Evolutionary conservation across 2,888 invertebrate genomes (phyloP).

Genomic region (Norana najaformis): DNA sequence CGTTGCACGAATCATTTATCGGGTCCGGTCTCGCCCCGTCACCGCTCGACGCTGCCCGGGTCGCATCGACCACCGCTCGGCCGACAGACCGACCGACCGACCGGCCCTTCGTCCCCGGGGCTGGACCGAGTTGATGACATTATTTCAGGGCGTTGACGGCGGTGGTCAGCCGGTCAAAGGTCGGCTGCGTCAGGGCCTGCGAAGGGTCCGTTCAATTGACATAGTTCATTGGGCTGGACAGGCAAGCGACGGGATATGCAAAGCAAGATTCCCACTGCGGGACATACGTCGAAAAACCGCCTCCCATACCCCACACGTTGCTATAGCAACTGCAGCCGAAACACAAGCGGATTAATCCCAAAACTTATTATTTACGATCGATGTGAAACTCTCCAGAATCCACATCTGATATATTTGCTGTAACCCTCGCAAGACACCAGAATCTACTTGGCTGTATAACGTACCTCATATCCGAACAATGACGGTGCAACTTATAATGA

Average conservation of each 20-base stretch:
- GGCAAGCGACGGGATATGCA: background rate
- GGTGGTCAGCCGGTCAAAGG: background rate
- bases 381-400: background rate
- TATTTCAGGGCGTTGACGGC: background rate
- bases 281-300: background rate
- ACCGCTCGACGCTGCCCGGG: background rate
- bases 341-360: background rate
- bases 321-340: too few relatives aligned
- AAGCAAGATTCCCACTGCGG: background rate
- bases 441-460: too few relatives aligned
- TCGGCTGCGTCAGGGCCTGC: background rate
- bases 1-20: background rate
- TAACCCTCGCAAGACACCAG: too few relatives aligned
- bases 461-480: too few relatives aligned
- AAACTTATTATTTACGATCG: background rate
- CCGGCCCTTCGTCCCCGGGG: background rate
- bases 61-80: background rate
- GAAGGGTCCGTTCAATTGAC: background rate
- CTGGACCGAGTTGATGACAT: slow-evolving; percentile 5
- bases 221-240: background rate
- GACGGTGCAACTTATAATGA: too few relatives aligned
- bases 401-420: background rate
- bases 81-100: background rate
- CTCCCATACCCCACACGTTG: background rate
- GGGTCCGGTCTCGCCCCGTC: slow-evolving; percentile 9